These are phyloP conservation scores for Drosophila suzukii DNA, from an alignment of 1,140 invertebrate genomes.

Conservation along the genomic window DNA sequence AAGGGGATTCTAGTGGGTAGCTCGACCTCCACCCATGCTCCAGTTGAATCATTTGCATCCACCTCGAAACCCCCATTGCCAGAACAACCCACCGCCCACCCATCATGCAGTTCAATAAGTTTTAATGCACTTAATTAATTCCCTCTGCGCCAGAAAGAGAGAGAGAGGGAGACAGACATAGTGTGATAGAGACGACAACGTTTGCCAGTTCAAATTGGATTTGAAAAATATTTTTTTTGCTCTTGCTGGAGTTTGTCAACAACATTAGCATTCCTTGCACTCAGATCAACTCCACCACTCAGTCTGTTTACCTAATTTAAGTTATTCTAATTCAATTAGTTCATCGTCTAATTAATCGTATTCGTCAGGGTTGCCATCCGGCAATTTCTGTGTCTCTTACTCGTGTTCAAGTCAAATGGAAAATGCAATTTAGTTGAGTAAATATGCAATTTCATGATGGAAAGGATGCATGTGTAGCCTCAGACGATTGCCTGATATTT, in stretches of 20 bases:
- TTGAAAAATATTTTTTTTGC: slow-evolving; percentile 59
- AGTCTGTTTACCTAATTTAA: slow-evolving; percentile 78
- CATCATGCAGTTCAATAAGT: slow-evolving; percentile 78
- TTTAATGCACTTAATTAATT: slow-evolving; percentile 83
- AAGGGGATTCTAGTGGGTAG: not conserved
- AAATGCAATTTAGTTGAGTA: slow-evolving; percentile 75
- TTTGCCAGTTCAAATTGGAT: slow-evolving; percentile 75
- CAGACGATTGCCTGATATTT: slow-evolving; percentile 11
- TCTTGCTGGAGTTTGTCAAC: slow-evolving; percentile 49
- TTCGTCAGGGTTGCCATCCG: slow-evolving; percentile 35
- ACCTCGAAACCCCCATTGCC: slow-evolving; percentile 12
- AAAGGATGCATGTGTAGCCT: slow-evolving; percentile 25
- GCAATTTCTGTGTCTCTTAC: slow-evolving; percentile 9
- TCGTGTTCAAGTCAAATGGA: slow-evolving; percentile 67
- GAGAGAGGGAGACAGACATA: not conserved
- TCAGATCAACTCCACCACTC: slow-evolving; percentile 11
- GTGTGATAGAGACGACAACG: slow-evolving; percentile 20
- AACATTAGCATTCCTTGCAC: slow-evolving; percentile 53
- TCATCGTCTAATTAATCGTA: slow-evolving; percentile 73
- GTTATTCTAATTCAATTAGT: slow-evolving; percentile 83
- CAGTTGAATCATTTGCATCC: slow-evolving; percentile 76
- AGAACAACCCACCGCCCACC: not conserved
- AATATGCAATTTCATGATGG: slow-evolving; percentile 55
- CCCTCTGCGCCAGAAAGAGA: slow-evolving; percentile 41
- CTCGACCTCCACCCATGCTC: slow-evolving; percentile 37